phyloP scores from a whole-genome alignment of 2,888 invertebrate genomes.

The Dynastes hyllus region DNA sequence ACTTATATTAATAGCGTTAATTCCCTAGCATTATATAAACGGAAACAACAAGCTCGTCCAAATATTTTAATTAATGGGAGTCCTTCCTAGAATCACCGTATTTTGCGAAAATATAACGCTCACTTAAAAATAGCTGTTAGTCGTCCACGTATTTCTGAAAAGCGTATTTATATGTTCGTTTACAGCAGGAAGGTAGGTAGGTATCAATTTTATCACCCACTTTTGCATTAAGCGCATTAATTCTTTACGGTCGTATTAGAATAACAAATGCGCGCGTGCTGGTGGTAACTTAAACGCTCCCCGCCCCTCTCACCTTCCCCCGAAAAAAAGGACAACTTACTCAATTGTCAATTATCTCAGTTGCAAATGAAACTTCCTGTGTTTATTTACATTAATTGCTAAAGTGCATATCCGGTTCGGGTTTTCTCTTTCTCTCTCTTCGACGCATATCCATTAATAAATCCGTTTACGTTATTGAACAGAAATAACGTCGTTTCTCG shows the following conservation, averaged over 20 bases:
- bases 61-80: too few species aligned
- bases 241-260: conserved; percentile 13
- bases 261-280: conserved; percentile 20
- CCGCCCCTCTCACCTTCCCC: background rate
- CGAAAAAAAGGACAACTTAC: conserved; percentile 32
- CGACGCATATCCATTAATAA: conserved; percentile 16
- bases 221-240: background rate
- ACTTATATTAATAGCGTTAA: too few species aligned
- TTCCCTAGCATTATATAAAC: too few species aligned
- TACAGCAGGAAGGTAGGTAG: background rate
- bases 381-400: conserved; percentile 57
- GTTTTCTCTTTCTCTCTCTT: conserved; percentile 23
- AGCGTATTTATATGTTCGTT: too few species aligned
- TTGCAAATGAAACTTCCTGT: conserved; percentile 54
- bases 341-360: conserved; percentile 50
- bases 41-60: too few species aligned
- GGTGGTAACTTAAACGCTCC: conserved; percentile 1
- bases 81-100: too few species aligned
- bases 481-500: conserved; percentile 24
- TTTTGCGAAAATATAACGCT: too few species aligned
- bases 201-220: conserved; percentile 5
- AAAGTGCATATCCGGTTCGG: conserved; percentile 58
- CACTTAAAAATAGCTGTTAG: too few species aligned
- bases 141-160: too few species aligned
- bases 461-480: conserved; percentile 27